These are phyloP conservation scores for Actenoides hombroni DNA, from an alignment of 2,113 vertebrate genomes.

Conservation along the genomic window DNA sequence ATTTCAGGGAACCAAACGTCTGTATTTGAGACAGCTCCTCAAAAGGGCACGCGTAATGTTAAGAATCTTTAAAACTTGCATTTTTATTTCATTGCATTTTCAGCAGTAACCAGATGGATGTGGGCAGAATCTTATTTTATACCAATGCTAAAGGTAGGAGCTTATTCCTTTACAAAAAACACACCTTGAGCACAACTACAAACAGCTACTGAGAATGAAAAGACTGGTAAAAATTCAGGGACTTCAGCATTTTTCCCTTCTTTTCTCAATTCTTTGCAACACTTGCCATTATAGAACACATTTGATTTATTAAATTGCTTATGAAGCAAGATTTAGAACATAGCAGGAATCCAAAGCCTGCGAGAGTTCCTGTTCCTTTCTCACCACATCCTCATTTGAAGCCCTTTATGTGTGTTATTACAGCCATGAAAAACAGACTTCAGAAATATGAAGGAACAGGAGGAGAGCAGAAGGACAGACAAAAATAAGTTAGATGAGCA, in stretches of 20 bases:
- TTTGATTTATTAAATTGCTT: slow-evolving; percentile 20
- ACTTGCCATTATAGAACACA: slow-evolving; percentile 4
- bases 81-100: not conserved
- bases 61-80: not conserved
- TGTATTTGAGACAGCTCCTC: not conserved
- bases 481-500: slow-evolving; percentile 18
- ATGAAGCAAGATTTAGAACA: slow-evolving; percentile 15
- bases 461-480: not conserved
- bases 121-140: not conserved
- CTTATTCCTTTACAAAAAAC: not conserved
- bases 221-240: not conserved
- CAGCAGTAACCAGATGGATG: not conserved
- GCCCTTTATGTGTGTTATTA: slow-evolving; percentile 26
- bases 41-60: not conserved
- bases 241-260: not conserved
- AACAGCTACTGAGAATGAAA: not conserved
- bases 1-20: not conserved
- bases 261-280: not conserved
- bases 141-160: not conserved
- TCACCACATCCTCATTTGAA: slow-evolving; percentile 49
- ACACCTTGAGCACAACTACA: not conserved
- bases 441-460: not conserved
- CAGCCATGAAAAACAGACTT: not conserved
- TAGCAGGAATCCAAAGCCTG: not conserved
- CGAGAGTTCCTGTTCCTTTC: slow-evolving; percentile 14